These are phyloP conservation scores for Pseudomyrmex pallidus DNA, from an alignment of 1,140 invertebrate genomes.

Conservation along the genomic window DNA sequence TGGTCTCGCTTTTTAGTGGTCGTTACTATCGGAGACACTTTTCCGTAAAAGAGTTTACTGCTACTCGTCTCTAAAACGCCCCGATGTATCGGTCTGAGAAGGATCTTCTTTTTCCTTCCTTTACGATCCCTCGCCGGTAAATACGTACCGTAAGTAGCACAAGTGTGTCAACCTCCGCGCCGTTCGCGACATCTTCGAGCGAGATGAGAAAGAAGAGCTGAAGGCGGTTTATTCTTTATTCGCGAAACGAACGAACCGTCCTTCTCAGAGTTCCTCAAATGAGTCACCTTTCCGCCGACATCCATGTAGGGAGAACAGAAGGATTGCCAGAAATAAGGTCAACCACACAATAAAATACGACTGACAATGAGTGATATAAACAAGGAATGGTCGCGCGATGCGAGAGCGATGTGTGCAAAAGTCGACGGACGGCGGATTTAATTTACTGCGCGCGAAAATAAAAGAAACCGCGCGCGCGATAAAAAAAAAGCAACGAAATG, in stretches of 20 bases:
- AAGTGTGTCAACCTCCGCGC: slow-evolving; percentile 28
- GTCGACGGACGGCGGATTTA: slow-evolving; percentile 14
- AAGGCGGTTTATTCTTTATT: neutral
- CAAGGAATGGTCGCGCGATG: slow-evolving; percentile 11
- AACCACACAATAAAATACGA: slow-evolving; percentile 17
- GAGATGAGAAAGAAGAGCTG: neutral
- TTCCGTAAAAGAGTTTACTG: slow-evolving; percentile 58
- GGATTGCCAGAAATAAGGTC: neutral
- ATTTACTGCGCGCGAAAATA: slow-evolving; percentile 38
- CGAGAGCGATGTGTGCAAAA: slow-evolving; percentile 4
- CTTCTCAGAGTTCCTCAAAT: neutral
- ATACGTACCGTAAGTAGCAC: slow-evolving; percentile 41
- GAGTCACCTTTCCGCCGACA: neutral
- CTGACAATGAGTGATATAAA: neutral
- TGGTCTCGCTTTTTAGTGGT: slow-evolving; percentile 57
- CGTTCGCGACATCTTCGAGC: neutral
- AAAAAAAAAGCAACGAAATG: neutral
- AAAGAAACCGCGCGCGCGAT: neutral
- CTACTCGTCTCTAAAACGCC: slow-evolving; percentile 43
- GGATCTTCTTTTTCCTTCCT: slow-evolving; percentile 6
- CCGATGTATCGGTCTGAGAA: slow-evolving; percentile 53
- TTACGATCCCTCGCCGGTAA: slow-evolving; percentile 38
- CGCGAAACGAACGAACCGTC: neutral
- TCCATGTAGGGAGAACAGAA: neutral
- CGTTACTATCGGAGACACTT: slow-evolving; percentile 66